Conservation (phyloP, 1,140 invertebrate genomes). For the Macrobrachium rosenbergii region DNA sequence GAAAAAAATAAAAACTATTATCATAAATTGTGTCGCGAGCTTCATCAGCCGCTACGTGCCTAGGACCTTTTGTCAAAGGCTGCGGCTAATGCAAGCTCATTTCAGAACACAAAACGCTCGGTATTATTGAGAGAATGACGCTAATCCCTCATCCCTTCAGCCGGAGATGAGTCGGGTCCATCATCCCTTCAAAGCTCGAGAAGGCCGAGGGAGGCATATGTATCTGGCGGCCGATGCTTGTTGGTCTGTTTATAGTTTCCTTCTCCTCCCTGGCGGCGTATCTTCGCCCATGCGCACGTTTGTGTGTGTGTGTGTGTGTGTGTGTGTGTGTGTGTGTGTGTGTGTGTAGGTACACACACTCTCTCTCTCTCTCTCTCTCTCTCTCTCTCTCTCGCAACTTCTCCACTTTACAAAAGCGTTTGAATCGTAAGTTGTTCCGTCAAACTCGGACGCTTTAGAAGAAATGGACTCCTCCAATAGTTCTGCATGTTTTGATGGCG, state of each 20-base stretch:
- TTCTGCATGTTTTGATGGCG: too few species aligned
- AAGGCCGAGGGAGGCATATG: background rate
- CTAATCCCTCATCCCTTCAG: constrained; percentile 40
- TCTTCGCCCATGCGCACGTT: too few species aligned
- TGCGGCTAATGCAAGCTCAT: constrained; percentile 30
- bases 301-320: too few species aligned
- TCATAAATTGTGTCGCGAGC: constrained; percentile 24
- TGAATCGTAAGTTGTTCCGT: too few species aligned
- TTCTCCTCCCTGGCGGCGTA: too few species aligned
- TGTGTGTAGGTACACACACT: too few species aligned
- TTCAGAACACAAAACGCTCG: constrained; percentile 35
- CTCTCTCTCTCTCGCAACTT: background rate
- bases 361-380: background rate
- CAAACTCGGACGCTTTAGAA: too few species aligned
- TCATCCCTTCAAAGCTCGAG: background rate
- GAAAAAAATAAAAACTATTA: constrained; percentile 18
- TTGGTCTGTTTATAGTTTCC: too few species aligned
- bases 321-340: too few species aligned
- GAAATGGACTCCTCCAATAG: too few species aligned
- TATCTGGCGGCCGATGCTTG: background rate
- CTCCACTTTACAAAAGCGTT: background rate
- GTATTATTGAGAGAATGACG: constrained; percentile 47
- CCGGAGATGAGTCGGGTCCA: too few species aligned
- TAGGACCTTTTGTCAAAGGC: background rate
- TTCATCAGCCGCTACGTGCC: constrained; percentile 1